These are phyloP conservation scores for Scolanthus callimorphus DNA, from an alignment of 92 coral and sea anemone species.

Conservation along the genomic window DNA sequence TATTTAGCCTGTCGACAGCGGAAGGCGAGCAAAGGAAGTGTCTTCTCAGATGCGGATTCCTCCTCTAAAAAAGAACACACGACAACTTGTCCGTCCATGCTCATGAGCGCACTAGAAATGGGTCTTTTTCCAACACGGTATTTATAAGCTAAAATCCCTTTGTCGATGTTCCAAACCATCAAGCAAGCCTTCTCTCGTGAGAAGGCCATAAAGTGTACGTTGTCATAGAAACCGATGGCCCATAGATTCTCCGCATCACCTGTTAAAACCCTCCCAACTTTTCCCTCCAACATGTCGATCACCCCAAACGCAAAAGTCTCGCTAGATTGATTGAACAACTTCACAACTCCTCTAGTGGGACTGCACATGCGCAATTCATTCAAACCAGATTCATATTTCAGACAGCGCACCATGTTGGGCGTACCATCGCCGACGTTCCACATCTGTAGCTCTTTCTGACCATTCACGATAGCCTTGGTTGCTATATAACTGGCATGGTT, in stretches of 20 bases:
- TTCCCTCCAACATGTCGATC: slow-evolving; percentile 52
- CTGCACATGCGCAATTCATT: slow-evolving; percentile 55
- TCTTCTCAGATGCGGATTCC: slow-evolving; percentile 18
- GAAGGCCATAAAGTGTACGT: slow-evolving; percentile 42
- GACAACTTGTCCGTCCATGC: slow-evolving; percentile 20
- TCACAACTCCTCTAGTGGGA: slow-evolving; percentile 49
- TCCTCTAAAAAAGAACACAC: slow-evolving; percentile 41
- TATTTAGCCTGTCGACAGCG: slow-evolving; percentile 32
- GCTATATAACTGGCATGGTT: slow-evolving; percentile 46
- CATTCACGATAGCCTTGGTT: slow-evolving; percentile 35
- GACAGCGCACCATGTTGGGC: slow-evolving; percentile 32
- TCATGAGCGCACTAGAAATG: slow-evolving; percentile 49
- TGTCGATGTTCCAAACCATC: slow-evolving; percentile 52
- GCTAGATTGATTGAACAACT: slow-evolving; percentile 46
- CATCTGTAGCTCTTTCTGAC: slow-evolving; percentile 36
- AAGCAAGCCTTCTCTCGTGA: slow-evolving; percentile 58
- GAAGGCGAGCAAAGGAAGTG: slow-evolving; percentile 57
- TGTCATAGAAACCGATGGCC: slow-evolving; percentile 47
- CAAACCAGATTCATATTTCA: slow-evolving; percentile 27
- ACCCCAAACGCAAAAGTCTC: slow-evolving; percentile 42
- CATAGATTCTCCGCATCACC: slow-evolving; percentile 55
- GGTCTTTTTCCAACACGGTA: slow-evolving; percentile 43
- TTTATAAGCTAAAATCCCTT: slow-evolving; percentile 39
- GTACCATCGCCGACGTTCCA: slow-evolving; percentile 42
- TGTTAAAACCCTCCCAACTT: slow-evolving; percentile 34